Percentiles rank a stretch among this genome's conserved stretches.
These are phyloP conservation scores for Drosophila prolongata DNA, from an alignment of 2,888 invertebrate genomes.

Conservation along the genomic window DNA sequence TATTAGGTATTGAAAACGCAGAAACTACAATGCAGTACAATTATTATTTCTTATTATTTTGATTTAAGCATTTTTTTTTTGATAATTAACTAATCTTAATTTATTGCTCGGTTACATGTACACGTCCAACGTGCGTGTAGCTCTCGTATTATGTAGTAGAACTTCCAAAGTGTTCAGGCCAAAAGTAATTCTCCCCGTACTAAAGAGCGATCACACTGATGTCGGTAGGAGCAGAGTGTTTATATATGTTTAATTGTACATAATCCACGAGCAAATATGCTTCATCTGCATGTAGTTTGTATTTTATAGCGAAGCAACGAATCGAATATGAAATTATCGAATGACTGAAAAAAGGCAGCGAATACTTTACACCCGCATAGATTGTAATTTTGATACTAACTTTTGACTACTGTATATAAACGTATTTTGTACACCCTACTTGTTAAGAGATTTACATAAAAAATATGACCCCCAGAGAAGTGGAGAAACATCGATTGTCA, in stretches of 20 bases:
- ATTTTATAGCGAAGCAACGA: slow-evolving; percentile 27
- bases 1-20: slow-evolving; percentile 43
- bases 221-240: slow-evolving; percentile 9
- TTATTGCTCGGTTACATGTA: slow-evolving; percentile 6
- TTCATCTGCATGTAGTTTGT: slow-evolving; percentile 2
- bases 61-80: slow-evolving; percentile 13
- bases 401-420: slow-evolving; percentile 34
- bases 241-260: slow-evolving; percentile 25
- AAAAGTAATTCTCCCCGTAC: slow-evolving; percentile 60
- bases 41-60: slow-evolving; percentile 33
- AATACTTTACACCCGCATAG: slow-evolving; percentile 45
- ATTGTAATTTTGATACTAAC: slow-evolving; percentile 48
- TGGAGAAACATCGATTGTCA: background rate
- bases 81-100: slow-evolving; percentile 26
- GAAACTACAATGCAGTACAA: slow-evolving; percentile 48
- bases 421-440: slow-evolving; percentile 21
- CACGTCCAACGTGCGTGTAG: slow-evolving; percentile 23
- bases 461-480: too few species aligned
- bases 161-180: slow-evolving; percentile 80
- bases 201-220: slow-evolving; percentile 2
- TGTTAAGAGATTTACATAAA: slow-evolving; percentile 1
- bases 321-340: slow-evolving; percentile 43
- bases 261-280: slow-evolving; percentile 18
- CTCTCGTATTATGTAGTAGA: slow-evolving; percentile 52
- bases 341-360: slow-evolving; percentile 52